Base-by-base conservation (phyloP, 1,140 invertebrate species). In the Lucilia cuprina region DNA sequence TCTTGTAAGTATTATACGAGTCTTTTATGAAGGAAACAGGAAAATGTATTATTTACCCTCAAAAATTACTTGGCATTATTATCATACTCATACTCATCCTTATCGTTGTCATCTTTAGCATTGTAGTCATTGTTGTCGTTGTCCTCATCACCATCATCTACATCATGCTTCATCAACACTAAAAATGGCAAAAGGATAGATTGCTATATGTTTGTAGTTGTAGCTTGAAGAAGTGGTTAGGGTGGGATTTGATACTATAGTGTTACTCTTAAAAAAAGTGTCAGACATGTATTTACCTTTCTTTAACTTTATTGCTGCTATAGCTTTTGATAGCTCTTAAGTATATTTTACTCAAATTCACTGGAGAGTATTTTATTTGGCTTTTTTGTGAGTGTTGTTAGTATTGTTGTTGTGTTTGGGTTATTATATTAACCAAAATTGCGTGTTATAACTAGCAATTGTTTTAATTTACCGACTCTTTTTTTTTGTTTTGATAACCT, bases 361-460 rank as follows among this genome's bases (percentile, higher is more conserved):
- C 41, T 49, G 21, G 41, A 21, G 21, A 12, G n/a, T 49, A 17
- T 47, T 19, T 50, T 41, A 41, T 41, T 41, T 41, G 41, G 41
- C 41, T 41, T 41, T 8, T 41, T 7, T 41, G 1, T 41, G 25
- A 30, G 3, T 30, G 25, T 30, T 77, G 34, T 77, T 5, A n/a
- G n/a, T n/a, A 9, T 14, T 41, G 30, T 13, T 19, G 74, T 35
- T 41, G 21, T 41, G 17, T 12, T n/a, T n/a, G n/a, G 25, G 77
- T 17, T 49, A 80, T 80, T n/a, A 41, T 80, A 50, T 80, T 80
- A 49, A 80, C 77, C 77, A 80, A 80, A 80, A 80, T 80, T 80
- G 77, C 77, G 77, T 80, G 77, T 80, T 80, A 49, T 80, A 80
- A 80, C 77, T 80, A 80, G n/a, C 77, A 80, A 80, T 80, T 80